Conservation (phyloP, 2,113 vertebrate species). For the Ascaphus truei region DNA sequence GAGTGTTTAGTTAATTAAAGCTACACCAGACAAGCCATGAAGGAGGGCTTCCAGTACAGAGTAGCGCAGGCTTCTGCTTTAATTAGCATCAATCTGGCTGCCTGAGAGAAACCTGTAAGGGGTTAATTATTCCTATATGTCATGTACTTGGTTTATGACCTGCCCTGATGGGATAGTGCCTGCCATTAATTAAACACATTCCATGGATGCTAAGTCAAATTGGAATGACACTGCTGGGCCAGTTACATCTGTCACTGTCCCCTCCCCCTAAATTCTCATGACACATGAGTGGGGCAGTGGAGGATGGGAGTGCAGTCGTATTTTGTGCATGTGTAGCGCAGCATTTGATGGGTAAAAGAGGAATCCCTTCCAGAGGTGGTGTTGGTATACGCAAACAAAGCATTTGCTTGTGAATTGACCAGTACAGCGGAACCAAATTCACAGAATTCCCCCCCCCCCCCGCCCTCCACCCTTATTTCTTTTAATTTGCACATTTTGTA, state of each 20-base stretch:
- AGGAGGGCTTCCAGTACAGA: not conserved
- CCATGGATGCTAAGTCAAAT: not conserved
- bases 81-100: slow-evolving; percentile 14
- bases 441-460: too few relatives aligned
- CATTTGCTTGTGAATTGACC: too few relatives aligned
- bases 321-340: not conserved
- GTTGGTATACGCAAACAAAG: too few relatives aligned
- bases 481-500: too few relatives aligned
- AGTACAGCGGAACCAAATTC: too few relatives aligned
- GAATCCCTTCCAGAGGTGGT: too few relatives aligned
- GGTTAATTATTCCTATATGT: not conserved
- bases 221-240: not conserved
- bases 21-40: not conserved
- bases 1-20: slow-evolving; percentile 26
- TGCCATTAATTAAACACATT: slow-evolving; percentile 18
- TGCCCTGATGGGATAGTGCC: not conserved
- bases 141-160: not conserved
- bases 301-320: too few relatives aligned
- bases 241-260: not conserved
- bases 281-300: not conserved
- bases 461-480: too few relatives aligned
- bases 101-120: not conserved
- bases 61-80: not conserved
- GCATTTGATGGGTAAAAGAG: too few relatives aligned
- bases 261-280: not conserved